Evolutionary conservation across 2,888 invertebrate species (phyloP).

Genomic region (Luperina nickerlii): DNA sequence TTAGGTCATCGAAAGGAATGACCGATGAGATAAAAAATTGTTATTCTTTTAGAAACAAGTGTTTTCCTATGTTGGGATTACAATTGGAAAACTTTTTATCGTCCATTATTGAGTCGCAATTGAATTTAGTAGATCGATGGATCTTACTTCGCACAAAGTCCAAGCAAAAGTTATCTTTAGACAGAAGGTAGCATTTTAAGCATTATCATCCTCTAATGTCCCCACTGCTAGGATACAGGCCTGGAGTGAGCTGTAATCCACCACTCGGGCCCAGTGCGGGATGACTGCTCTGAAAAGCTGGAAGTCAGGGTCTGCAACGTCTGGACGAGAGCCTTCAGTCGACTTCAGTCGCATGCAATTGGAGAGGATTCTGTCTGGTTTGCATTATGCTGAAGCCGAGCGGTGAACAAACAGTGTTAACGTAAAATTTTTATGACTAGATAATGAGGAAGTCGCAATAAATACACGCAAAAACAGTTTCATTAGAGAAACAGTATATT

Average conservation of each 20-base stretch:
- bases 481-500: not conserved
- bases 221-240: too few species aligned
- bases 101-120: not conserved
- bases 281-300: not conserved
- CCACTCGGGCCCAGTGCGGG: too few species aligned
- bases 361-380: not conserved
- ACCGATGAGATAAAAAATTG: not conserved
- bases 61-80: not conserved
- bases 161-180: not conserved
- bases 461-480: not conserved
- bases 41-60: not conserved
- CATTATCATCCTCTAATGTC: too few species aligned
- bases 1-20: conserved; percentile 29
- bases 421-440: not conserved
- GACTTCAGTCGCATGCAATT: not conserved
- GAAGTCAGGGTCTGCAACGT: not conserved
- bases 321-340: not conserved
- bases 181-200: not conserved
- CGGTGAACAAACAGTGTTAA: not conserved
- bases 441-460: not conserved
- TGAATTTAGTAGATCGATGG: not conserved
- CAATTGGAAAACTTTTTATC: not conserved
- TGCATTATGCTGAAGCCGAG: not conserved
- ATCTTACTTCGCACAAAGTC: not conserved
- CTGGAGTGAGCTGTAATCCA: too few species aligned